A percentile compares a stretch with the other conserved stretches of the same genome.
Conservation (phyloP, 2,797 vertebrate species). For the Hipposideros larvatus region DNA sequence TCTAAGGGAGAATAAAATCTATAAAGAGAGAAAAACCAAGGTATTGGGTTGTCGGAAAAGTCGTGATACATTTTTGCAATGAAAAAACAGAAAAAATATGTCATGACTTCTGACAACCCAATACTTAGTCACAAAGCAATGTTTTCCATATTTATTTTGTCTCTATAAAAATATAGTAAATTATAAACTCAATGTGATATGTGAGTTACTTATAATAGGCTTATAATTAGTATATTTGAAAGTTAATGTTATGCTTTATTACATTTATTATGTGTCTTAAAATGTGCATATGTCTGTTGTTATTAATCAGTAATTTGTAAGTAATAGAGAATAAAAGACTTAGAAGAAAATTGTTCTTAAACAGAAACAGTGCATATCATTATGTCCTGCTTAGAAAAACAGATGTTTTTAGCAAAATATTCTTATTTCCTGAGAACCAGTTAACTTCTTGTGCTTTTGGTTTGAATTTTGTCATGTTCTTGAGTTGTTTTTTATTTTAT, state of each 20-base stretch:
- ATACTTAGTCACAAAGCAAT: neutral
- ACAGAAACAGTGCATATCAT: neutral
- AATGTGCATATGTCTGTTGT: neutral
- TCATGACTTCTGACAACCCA: too few relatives aligned
- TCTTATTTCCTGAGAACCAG: neutral
- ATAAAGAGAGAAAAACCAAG: neutral
- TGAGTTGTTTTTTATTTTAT: neutral
- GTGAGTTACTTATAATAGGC: neutral
- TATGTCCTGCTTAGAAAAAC: neutral
- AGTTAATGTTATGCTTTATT: neutral
- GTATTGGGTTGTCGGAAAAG: too few relatives aligned
- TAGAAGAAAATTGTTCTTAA: neutral
- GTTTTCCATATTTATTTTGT: neutral
- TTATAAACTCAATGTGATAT: neutral
- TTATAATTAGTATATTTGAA: neutral
- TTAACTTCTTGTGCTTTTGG: neutral
- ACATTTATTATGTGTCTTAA: neutral
- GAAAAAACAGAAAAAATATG: too few relatives aligned
- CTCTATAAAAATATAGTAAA: neutral
- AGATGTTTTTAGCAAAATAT: neutral
- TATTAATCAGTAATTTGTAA: conserved; percentile 9
- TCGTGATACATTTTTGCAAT: too few relatives aligned
- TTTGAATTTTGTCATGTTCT: neutral
- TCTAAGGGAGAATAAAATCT: neutral
- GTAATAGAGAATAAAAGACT: neutral